Evolutionary conservation across 2,113 vertebrate genomes (phyloP), one percentile per base, ranked within the genome.

Genomic region (Typhlomys cinereus): DNA sequence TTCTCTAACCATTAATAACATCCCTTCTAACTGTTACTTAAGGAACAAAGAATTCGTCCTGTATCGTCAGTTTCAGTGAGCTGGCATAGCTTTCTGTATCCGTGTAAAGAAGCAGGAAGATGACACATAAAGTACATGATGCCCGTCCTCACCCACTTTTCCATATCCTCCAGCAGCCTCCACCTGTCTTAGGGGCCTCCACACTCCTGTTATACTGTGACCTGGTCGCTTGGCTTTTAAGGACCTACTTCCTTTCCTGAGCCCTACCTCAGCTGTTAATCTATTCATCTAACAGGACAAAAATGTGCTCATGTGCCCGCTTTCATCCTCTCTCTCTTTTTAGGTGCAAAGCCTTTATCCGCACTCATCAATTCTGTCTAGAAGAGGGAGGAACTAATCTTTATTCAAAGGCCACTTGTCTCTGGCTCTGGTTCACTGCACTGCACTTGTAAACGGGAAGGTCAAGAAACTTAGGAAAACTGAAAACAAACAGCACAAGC

Each of bases 401-500:
- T 83, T 85, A 29, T 21, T 79, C 54, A 80, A 88, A 54, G 31
- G 31, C 1, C 31, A 71, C 71, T 83, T 73, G 46, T 87, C 70
- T n/a, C n/a, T n/a, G n/a, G n/a, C n/a, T n/a, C n/a, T n/a, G n/a
- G n/a, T 92, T 92, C 2, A 46, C n/a, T 62, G 57, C 10, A 76
- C 0, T 73, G 17, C 29, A 31, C 20, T 36, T 69, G 4, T 41
- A 44, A 93, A 85, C 71, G 59, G 4, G 85, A 67, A 73, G 7
- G 31, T 69, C 15, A 92, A 14, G 54, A 81, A 92, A 85, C 91
- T 46, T 14, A 39, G 12, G 57, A 91, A 85, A 46, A 75, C 25
- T 83, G 21, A 88, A 80, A 31, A 57, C 84, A 39, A 62, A 91
- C 81, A 75, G 93, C 44, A 80, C 10, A 90, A 71, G 17, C 39